A percentile compares a stretch with the other conserved stretches of the same genome.
These are phyloP conservation scores for Lindbergichthys nudifrons DNA, from an alignment of 2,797 vertebrate species.

Conservation along the genomic window DNA sequence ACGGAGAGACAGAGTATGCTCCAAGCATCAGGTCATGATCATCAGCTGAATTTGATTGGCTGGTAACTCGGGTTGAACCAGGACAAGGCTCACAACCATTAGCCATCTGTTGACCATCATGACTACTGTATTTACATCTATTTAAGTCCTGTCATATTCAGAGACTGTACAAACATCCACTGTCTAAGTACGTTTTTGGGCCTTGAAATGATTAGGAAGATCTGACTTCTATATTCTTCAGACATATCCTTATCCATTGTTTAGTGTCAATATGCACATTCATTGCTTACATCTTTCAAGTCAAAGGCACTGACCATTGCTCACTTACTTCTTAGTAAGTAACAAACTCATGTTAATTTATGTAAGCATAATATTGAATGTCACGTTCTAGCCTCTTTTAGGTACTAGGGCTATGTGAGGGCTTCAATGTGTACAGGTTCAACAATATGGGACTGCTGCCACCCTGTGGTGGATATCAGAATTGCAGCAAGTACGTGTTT, in stretches of 20 bases:
- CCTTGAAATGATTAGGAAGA: no score
- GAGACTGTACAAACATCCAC: neutral
- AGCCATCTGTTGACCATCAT: neutral
- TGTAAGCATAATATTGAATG: neutral
- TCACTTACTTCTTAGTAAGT: neutral
- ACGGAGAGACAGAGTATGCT: neutral
- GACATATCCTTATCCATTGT: no score
- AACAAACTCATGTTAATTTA: no score
- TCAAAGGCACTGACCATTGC: neutral
- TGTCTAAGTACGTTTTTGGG: no score
- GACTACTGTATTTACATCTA: conserved; percentile 15
- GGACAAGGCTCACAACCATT: neutral
- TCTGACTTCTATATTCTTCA: no score
- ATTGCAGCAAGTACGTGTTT: conserved; percentile 26
- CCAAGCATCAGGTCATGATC: conserved; percentile 1
- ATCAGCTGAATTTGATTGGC: conserved; percentile 12
- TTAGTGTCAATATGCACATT: neutral
- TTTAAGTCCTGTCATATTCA: conserved; percentile 8
- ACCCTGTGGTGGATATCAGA: conserved; percentile 34
- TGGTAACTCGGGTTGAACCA: neutral
- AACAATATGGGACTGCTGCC: conserved; percentile 38
- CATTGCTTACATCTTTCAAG: neutral
- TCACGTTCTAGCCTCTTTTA: neutral
- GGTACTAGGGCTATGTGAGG: neutral
- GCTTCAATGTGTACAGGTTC: neutral